These are phyloP conservation scores for Chlamydotis undulata DNA, from an alignment of 2,113 vertebrate genomes.

Conservation along the genomic window DNA sequence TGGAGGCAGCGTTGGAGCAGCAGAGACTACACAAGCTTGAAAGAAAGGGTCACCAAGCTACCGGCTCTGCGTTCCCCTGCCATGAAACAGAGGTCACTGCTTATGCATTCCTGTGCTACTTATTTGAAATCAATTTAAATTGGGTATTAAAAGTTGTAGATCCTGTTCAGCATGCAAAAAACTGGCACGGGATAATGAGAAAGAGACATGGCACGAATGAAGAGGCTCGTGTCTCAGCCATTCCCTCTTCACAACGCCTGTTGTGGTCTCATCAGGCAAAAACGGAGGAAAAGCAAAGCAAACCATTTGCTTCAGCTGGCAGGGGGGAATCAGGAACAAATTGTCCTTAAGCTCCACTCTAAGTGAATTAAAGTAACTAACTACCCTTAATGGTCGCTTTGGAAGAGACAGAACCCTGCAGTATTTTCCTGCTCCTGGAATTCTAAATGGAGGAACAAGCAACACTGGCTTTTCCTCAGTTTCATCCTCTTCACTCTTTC, in stretches of 20 bases:
- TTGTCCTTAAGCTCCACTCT: not conserved
- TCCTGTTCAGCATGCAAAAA: not conserved
- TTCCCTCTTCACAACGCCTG: not conserved
- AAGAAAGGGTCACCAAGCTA: not conserved
- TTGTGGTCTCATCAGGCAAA: not conserved
- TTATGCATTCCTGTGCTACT: not conserved
- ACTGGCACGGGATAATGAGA: not conserved
- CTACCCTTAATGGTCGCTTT: not conserved
- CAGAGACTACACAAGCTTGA: not conserved
- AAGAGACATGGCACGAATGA: not conserved
- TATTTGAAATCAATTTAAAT: not conserved
- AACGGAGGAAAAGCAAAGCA: not conserved
- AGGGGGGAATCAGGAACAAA: conserved; percentile 2
- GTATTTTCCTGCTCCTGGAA: not conserved
- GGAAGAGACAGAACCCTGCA: not conserved
- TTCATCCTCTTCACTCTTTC: not conserved
- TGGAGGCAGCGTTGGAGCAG: not conserved
- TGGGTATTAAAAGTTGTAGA: not conserved
- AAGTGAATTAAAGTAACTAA: conserved; percentile 48
- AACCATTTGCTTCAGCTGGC: not conserved
- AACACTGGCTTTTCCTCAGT: not conserved
- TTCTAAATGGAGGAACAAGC: not conserved
- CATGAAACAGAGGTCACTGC: not conserved
- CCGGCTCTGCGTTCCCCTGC: not conserved
- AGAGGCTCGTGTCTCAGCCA: not conserved